phyloP scores from a whole-genome alignment of 2,888 invertebrate genomes.

The Pterobdella sp. region DNA sequence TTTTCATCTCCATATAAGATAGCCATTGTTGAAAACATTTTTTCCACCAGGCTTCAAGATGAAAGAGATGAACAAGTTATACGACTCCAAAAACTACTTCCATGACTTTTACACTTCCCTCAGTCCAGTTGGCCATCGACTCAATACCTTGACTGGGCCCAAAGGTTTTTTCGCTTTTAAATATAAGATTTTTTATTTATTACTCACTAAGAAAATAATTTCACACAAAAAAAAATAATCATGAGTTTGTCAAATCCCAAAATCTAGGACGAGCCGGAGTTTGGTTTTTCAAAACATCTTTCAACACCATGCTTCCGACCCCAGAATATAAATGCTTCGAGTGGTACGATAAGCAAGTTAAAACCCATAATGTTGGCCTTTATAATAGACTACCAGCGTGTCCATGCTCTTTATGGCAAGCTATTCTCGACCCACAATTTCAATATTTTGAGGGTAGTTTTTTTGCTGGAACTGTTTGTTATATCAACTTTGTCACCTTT shows the following conservation, averaged over 20 bases:
- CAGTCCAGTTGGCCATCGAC: constrained; percentile 10
- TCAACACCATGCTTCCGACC: neutral
- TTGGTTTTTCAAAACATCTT: constrained; percentile 23
- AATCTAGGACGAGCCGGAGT: constrained; percentile 13
- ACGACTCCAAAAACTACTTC: neutral
- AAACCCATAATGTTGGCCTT: neutral
- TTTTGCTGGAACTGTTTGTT: constrained; percentile 7
- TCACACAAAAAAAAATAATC: too few species aligned
- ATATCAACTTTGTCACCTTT: constrained; percentile 17
- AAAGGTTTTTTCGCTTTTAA: constrained; percentile 18
- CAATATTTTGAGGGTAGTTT: neutral
- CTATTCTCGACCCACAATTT: constrained; percentile 26
- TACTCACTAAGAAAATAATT: neutral
- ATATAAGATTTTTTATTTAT: neutral
- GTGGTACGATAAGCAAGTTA: constrained; percentile 23
- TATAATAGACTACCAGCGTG: constrained; percentile 19
- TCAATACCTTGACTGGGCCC: constrained; percentile 21
- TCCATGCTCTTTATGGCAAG: constrained; percentile 32
- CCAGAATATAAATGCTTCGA: constrained; percentile 23
- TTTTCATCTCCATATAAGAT: neutral
- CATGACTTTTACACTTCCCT: constrained; percentile 24
- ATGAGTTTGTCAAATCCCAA: neutral
- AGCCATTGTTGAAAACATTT: neutral
- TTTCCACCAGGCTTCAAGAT: constrained; percentile 22
- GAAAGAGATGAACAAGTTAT: neutral